Base-by-base conservation (phyloP, 2,797 vertebrate species). In the Pantherophis alleghaniensis region DNA sequence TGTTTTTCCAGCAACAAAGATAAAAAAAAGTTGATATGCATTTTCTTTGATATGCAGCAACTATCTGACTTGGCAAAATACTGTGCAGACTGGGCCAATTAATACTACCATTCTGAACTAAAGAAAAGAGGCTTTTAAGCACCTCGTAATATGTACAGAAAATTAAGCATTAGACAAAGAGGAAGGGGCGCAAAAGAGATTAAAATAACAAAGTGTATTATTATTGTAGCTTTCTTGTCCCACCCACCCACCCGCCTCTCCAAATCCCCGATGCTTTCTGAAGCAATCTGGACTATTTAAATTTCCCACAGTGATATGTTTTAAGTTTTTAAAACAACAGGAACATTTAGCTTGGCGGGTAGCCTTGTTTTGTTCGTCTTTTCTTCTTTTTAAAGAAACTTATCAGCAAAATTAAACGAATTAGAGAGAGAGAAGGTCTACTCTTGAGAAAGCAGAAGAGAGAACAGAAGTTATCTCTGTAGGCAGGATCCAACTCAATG, bases 221-320 rank as follows among this genome's bases (percentile, higher is more conserved):
- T 96, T 96, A 96, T 96, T 96, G 95, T 94, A 94, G 0, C 32
- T 95, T 94, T 90, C 95, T 96, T 97, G 10, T 26, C 26, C 13
- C 57, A 59, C 86, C 90, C 51, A 4, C 47, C 47, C 47, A 1
- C 6, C 47, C 47, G 1, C 47, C 47, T 6, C 6, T 7, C 1
- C 47, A 7, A 7, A 93, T 47, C 95, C 95, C 95, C 87, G 95
- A 96, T 95, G 91, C 93, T 96, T 96, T 96, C 95, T 97, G 95
- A 94, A 95, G 93, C 94, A 95, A 96, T 97, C 97, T 96, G 96
- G 97, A 87, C 95, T 94, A 96, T 97, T 96, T 94, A 93, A 96
- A 95, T 97, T 97, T 97, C 97, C 97, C 97, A 97, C 97, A 96
- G 96, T 95, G 97, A 97, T 95, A 97, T 93, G 95, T 95, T 96